These are phyloP conservation scores for Chrysochloris asiatica DNA, from an alignment of 2,113 vertebrate species.

Conservation along the genomic window DNA sequence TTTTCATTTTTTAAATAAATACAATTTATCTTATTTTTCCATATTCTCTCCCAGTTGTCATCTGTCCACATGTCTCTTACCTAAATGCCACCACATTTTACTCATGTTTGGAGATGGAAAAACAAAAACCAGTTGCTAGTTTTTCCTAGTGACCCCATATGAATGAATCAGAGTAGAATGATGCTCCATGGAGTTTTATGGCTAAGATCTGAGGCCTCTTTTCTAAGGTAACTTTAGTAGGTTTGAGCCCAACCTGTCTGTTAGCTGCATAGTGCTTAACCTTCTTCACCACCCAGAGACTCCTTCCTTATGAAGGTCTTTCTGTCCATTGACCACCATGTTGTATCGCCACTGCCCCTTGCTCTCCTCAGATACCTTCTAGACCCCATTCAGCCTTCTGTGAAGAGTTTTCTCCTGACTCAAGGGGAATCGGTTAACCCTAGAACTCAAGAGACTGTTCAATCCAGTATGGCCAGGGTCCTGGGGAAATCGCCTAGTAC, in stretches of 20 bases:
- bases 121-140: not conserved
- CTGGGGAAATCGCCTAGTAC: not conserved
- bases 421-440: not conserved
- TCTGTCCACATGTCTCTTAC: not conserved
- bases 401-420: not conserved
- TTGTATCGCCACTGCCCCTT: not conserved
- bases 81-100: not conserved
- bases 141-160: not conserved
- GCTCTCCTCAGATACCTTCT: not conserved
- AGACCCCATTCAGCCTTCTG: not conserved
- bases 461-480: not conserved
- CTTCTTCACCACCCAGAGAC: not conserved
- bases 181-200: not conserved
- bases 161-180: not conserved
- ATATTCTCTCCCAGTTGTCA: not conserved
- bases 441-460: not conserved
- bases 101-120: accelerated
- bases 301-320: not conserved
- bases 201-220: not conserved
- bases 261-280: not conserved
- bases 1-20: not conserved
- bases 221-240: not conserved
- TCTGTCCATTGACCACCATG: not conserved
- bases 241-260: not conserved
- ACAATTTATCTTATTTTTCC: not conserved